These are phyloP conservation scores for Acanthoscelides obtectus DNA, from an alignment of 2,888 invertebrate genomes.

Conservation along the genomic window DNA sequence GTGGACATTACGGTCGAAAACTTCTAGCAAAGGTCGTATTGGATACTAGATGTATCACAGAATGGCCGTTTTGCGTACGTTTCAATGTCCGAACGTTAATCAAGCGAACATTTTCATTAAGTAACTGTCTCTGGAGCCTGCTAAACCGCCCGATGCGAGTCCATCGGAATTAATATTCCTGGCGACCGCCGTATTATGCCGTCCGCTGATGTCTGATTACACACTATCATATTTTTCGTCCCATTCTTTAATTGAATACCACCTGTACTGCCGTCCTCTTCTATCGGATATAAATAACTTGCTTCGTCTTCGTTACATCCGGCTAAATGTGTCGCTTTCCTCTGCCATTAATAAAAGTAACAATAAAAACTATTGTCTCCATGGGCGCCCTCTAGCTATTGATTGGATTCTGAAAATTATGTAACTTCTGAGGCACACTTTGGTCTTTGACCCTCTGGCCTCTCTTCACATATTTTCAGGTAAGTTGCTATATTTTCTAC, in stretches of 20 bases:
- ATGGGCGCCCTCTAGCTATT: neutral
- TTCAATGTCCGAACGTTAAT: neutral
- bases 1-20: too few relatives aligned
- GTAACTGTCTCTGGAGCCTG: constrained; percentile 17
- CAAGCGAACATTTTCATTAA: constrained; percentile 5
- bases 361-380: constrained; percentile 29
- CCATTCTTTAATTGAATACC: constrained; percentile 31
- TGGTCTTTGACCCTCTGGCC: too few relatives aligned
- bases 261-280: constrained; percentile 30
- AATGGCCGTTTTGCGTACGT: neutral
- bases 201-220: constrained; percentile 47
- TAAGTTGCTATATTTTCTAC: too few relatives aligned
- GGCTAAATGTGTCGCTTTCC: constrained; percentile 37
- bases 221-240: constrained; percentile 49
- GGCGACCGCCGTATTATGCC: constrained; percentile 39
- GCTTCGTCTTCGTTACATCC: constrained; percentile 48
- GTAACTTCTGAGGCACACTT: too few relatives aligned
- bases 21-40: too few relatives aligned
- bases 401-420: too few relatives aligned
- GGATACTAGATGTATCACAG: too few relatives aligned
- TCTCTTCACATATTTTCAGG: too few relatives aligned
- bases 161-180: constrained; percentile 40
- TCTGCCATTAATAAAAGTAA: constrained; percentile 33
- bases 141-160: constrained; percentile 18
- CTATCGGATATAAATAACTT: constrained; percentile 48